phyloP scores from a whole-genome alignment of 2,113 vertebrate species.

The Notarius lentiginosus region DNA sequence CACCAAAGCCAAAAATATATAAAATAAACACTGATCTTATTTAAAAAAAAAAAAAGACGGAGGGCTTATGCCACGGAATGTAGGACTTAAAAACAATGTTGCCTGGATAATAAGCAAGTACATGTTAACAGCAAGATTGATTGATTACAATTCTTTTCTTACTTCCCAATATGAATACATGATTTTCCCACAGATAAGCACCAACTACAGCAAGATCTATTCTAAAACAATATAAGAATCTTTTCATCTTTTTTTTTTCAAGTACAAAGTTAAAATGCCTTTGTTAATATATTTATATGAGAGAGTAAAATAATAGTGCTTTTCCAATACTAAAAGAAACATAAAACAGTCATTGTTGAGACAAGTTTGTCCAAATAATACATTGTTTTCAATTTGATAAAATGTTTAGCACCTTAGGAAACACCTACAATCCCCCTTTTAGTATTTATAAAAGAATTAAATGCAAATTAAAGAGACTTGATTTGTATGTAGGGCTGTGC shows the following conservation, averaged over 20 bases:
- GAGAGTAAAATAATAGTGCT: slow-evolving; percentile 95
- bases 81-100: slow-evolving; percentile 75
- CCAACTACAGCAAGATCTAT: slow-evolving; percentile 96
- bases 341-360: slow-evolving; percentile 92
- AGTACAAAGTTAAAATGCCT: slow-evolving; percentile 99
- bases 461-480: slow-evolving; percentile 59
- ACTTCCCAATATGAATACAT: slow-evolving; percentile 85
- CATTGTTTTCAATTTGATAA: slow-evolving; percentile 92
- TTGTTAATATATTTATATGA: slow-evolving; percentile 92
- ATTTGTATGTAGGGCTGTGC: slow-evolving; percentile 80
- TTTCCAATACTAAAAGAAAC: slow-evolving; percentile 88
- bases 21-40: slow-evolving; percentile 74
- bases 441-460: slow-evolving; percentile 67
- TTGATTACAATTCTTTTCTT: slow-evolving; percentile 72
- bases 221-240: slow-evolving; percentile 96
- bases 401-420: slow-evolving; percentile 97
- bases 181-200: slow-evolving; percentile 90
- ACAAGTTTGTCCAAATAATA: slow-evolving; percentile 82
- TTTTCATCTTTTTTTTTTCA: slow-evolving; percentile 87
- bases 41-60: slow-evolving; percentile 52
- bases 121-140: slow-evolving; percentile 79
- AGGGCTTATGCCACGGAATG: slow-evolving; percentile 83
- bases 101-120: slow-evolving; percentile 77
- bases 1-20: slow-evolving; percentile 83
- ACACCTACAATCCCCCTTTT: slow-evolving; percentile 82